Evolutionary conservation across 2,113 vertebrate genomes (phyloP), one percentile per base, ranked within the genome.

Genomic region (Gulo gulo): DNA sequence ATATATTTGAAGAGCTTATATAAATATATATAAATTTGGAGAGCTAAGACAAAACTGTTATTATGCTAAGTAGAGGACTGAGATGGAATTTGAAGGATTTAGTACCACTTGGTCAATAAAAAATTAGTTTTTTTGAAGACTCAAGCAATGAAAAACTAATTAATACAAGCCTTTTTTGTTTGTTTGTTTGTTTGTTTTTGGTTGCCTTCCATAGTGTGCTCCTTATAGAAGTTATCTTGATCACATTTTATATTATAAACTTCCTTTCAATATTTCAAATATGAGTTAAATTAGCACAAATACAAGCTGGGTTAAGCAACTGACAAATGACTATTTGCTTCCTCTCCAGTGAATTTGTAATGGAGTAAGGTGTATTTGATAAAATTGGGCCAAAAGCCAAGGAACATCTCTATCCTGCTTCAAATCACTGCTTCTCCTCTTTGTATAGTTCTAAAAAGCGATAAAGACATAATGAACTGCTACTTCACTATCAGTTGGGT

Each of bases 81-180:
- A 95, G 63, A 39, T 69, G 34, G 15, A 52, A 80, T 92, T 92
- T 92, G 31, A 59, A 92, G 21, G 85, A 85, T 69, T 89, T 96
- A 90, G 55, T 74, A 36, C 3, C 31, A 86, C 12, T 84, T 79
- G 1, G 24, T 57, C 39, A 92, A n/a, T 65, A 79, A 47, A 61
- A 20, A 47, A n/a, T 31, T 69, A 42, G 36, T 55, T n/a, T 55
- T 47, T 82, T 81, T 91, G 12, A 95, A 93, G 79, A 74, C 4
- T 55, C 4, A 24, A 55, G 31, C 39, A 93, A 80, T 36, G 63
- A 78, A 36, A 93, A 83, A 88, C 0, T 10, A 88, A 86, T 50
- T 18, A 45, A 69, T 45, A 15, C 9, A 7, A 67, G 31, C 39
- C 6, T 42, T 24, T 39, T 61, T 26, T 42, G 20, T 61, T 61